phyloP scores from a whole-genome alignment of 2,797 vertebrate genomes.

The Melanogrammus aeglefinus region DNA sequence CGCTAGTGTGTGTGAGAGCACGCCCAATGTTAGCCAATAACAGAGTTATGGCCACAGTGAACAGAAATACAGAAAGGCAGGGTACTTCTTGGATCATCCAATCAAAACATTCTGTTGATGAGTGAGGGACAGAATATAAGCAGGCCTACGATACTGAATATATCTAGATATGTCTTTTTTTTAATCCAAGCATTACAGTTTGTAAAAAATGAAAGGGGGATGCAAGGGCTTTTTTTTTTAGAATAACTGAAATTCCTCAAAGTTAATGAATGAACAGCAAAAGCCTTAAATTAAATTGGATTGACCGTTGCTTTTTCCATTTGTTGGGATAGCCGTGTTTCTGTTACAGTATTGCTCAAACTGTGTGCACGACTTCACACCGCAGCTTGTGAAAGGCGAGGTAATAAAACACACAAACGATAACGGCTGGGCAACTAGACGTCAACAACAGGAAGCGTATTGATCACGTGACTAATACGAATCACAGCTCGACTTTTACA shows the following conservation, averaged over 20 bases:
- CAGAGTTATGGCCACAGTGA: slow-evolving; percentile 30
- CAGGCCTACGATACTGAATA: neutral
- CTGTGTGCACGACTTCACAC: neutral
- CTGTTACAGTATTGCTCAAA: neutral
- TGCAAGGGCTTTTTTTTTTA: slow-evolving; percentile 6
- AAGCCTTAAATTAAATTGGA: neutral
- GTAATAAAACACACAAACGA: neutral
- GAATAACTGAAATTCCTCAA: slow-evolving; percentile 9
- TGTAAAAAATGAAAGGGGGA: slow-evolving; percentile 1
- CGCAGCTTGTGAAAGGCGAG: neutral
- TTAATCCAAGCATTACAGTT: neutral
- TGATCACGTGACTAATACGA: neutral
- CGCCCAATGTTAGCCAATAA: slow-evolving; percentile 61
- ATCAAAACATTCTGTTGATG: slow-evolving; percentile 9
- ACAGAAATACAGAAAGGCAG: slow-evolving; percentile 8
- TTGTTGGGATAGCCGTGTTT: no score
- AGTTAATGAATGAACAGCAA: neutral
- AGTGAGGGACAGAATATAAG: neutral
- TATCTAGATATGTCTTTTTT: neutral
- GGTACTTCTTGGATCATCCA: slow-evolving; percentile 62
- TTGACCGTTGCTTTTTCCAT: neutral
- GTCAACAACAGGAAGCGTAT: neutral
- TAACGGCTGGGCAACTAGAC: neutral
- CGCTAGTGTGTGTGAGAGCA: slow-evolving; percentile 27
- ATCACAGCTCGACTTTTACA: neutral